These are phyloP conservation scores for Patella ulyssiponensis DNA, from an alignment of 2,888 invertebrate species.

Conservation along the genomic window DNA sequence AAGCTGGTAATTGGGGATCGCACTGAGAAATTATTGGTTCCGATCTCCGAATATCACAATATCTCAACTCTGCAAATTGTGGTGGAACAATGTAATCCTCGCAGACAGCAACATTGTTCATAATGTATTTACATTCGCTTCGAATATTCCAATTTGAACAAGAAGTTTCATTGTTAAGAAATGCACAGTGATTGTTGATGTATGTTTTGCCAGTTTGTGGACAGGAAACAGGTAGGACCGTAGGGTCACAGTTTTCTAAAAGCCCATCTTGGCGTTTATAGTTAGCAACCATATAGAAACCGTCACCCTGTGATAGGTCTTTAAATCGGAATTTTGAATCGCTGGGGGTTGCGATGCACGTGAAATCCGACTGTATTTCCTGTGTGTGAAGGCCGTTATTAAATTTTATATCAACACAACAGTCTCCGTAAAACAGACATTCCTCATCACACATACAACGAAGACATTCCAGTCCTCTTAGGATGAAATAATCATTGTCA, in stretches of 20 bases:
- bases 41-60: slow-evolving; percentile 10
- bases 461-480: no score
- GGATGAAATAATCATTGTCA: no score
- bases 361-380: neutral
- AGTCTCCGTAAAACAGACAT: slow-evolving; percentile 26
- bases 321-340: neutral
- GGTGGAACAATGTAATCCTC: neutral
- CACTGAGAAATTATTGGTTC: slow-evolving; percentile 8
- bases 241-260: neutral
- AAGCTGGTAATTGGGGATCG: neutral
- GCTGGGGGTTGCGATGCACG: neutral
- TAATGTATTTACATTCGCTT: no score
- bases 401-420: slow-evolving; percentile 22
- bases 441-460: slow-evolving; percentile 16
- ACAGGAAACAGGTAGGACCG: neutral
- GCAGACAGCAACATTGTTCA: no score
- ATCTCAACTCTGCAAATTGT: neutral
- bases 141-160: neutral
- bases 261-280: neutral
- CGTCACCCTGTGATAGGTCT: neutral
- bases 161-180: neutral
- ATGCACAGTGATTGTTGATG: neutral
- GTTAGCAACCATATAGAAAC: slow-evolving; percentile 4
- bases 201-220: neutral
- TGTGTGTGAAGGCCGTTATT: neutral